Evolutionary conservation across 2,797 vertebrate genomes (phyloP).

Genomic region (Brachyalestes nurse): DNA sequence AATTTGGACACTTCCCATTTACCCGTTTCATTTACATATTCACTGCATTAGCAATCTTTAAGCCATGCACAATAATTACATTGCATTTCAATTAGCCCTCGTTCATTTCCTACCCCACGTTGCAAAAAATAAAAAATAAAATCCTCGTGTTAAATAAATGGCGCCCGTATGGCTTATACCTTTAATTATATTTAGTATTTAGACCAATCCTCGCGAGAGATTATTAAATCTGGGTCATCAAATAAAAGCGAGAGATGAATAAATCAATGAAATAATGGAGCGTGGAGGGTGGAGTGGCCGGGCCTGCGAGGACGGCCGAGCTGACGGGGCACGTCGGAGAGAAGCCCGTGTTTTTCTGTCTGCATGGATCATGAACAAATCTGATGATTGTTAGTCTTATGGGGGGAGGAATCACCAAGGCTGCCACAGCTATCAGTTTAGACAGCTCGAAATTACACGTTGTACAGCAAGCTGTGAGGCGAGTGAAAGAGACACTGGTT

Average conservation of each 20-base stretch:
- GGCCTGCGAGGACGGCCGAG: conserved; percentile 65
- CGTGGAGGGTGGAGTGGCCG: conserved; percentile 39
- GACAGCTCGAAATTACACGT: conserved; percentile 77
- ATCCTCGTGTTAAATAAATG: conserved; percentile 4
- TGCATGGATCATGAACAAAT: conserved; percentile 76
- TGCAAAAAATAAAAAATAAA: no score
- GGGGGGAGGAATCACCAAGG: conserved; percentile 67
- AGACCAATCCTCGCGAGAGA: conserved; percentile 18
- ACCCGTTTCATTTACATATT: conserved; percentile 17
- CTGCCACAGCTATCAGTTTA: conserved; percentile 74
- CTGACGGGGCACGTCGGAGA: conserved; percentile 70
- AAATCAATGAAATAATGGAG: conserved; percentile 43
- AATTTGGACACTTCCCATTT: conserved; percentile 17
- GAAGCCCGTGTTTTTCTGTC: conserved; percentile 75
- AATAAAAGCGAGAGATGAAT: conserved; percentile 32
- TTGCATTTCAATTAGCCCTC: conserved; percentile 55
- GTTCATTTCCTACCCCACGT: conserved; percentile 2
- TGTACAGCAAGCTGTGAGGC: conserved; percentile 56
- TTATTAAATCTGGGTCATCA: conserved; percentile 35
- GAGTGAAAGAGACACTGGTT: conserved; percentile 68
- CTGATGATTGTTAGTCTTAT: conserved; percentile 78
- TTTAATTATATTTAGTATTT: conserved; percentile 20
- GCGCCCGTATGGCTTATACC: conserved; percentile 3
- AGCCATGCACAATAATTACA: conserved; percentile 49
- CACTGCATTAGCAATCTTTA: conserved; percentile 21